These are phyloP conservation scores for Sebastes itinus DNA, from an alignment of 2,797 vertebrate species.

Conservation along the genomic window DNA sequence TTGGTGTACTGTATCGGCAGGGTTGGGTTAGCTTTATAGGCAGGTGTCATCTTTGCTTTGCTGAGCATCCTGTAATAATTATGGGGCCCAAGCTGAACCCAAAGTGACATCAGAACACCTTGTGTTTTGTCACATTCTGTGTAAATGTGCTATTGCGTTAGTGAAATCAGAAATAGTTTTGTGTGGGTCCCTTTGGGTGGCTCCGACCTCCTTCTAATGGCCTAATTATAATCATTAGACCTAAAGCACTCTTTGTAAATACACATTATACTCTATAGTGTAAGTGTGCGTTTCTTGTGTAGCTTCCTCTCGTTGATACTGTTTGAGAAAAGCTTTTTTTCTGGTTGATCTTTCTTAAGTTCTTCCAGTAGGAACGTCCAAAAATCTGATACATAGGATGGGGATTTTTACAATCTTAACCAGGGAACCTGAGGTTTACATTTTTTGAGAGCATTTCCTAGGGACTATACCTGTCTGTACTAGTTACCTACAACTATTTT, in stretches of 20 bases:
- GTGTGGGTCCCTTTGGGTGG: slow-evolving; percentile 41
- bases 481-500: too few species aligned
- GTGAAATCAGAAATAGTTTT: slow-evolving; percentile 23
- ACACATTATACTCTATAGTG: not conserved
- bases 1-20: not conserved
- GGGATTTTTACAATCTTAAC: too few species aligned
- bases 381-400: not conserved
- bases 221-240: slow-evolving; percentile 56
- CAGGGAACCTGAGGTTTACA: too few species aligned
- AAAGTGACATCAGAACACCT: not conserved
- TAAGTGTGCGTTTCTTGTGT: not conserved
- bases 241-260: slow-evolving; percentile 19
- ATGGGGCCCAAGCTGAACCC: not conserved
- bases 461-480: not conserved
- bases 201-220: slow-evolving; percentile 54
- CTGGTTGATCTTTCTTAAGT: not conserved
- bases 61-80: not conserved
- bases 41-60: not conserved
- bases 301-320: not conserved
- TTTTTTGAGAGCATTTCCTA: too few species aligned
- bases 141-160: not conserved
- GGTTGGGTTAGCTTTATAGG: not conserved
- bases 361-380: not conserved
- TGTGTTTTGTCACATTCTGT: not conserved
- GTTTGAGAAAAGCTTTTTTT: not conserved